These are phyloP conservation scores for Podarcis lilfordi DNA, from an alignment of 2,797 vertebrate species.

Conservation along the genomic window DNA sequence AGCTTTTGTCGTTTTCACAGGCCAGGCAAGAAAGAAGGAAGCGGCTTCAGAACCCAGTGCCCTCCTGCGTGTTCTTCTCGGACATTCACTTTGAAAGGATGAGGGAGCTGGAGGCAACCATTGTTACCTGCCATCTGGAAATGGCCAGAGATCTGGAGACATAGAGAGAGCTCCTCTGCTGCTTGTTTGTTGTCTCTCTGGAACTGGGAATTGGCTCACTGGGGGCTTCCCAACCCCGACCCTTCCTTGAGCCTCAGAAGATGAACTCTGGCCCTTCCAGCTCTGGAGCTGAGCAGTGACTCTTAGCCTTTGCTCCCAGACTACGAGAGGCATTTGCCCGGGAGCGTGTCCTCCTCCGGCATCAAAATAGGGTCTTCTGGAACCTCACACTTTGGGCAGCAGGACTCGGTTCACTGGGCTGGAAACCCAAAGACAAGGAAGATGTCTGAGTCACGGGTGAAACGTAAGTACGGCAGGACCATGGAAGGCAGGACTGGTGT, in stretches of 20 bases:
- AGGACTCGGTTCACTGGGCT: not conserved
- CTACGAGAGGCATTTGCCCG: no score
- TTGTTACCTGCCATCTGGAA: fast-evolving
- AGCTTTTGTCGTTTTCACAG: not conserved
- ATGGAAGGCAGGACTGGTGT: fast-evolving
- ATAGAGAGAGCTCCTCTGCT: no score
- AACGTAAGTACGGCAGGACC: constrained; percentile 28
- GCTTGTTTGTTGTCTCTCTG: fast-evolving
- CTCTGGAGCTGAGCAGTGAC: fast-evolving
- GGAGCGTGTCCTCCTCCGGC: not conserved
- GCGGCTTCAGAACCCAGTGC: not conserved
- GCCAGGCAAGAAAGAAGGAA: not conserved
- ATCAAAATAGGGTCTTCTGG: constrained; percentile 21
- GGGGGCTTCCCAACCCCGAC: fast-evolving
- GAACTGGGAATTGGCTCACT: fast-evolving
- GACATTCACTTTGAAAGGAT: not conserved
- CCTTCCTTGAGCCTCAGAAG: fast-evolving
- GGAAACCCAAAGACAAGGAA: not conserved
- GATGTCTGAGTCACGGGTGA: constrained; percentile 57
- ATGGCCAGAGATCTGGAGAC: not conserved
- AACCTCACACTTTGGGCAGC: not conserved
- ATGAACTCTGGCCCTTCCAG: not conserved
- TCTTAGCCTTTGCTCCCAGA: fast-evolving
- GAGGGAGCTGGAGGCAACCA: fast-evolving
- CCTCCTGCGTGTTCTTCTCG: fast-evolving